These are phyloP conservation scores for Camelus dromedarius DNA, from an alignment of 2,113 vertebrate species.

Conservation along the genomic window DNA sequence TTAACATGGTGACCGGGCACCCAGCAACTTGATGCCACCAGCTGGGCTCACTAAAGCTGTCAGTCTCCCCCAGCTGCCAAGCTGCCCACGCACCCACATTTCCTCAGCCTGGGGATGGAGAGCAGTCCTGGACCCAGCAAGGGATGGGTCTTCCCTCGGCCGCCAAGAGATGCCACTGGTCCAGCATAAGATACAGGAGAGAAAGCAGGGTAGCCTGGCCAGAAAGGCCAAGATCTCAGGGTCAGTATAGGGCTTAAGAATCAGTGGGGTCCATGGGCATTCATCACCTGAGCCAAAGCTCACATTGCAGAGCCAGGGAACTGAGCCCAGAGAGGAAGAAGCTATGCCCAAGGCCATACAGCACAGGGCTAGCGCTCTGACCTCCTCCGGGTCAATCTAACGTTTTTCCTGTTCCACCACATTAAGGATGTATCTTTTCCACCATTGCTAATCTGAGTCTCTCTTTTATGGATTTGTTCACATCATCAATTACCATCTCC, in stretches of 20 bases:
- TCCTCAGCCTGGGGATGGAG: constrained; percentile 75
- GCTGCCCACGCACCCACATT: constrained; percentile 81
- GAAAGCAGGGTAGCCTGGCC: background rate
- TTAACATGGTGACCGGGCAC: constrained; percentile 94
- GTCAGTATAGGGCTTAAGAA: background rate
- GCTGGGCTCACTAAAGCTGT: constrained; percentile 89
- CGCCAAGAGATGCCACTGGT: background rate
- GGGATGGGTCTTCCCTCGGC: background rate
- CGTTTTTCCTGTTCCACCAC: background rate
- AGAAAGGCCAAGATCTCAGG: background rate
- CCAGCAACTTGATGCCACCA: constrained; percentile 92
- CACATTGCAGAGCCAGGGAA: background rate
- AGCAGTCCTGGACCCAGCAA: constrained; percentile 75
- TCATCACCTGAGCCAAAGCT: background rate
- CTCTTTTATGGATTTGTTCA: background rate
- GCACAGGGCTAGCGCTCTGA: background rate
- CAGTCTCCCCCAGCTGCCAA: constrained; percentile 88
- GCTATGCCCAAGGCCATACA: background rate
- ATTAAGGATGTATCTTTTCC: background rate
- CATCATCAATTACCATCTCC: background rate
- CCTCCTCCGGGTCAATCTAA: background rate
- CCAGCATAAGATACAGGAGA: background rate
- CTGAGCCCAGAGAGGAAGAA: background rate
- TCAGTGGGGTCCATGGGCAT: too few species aligned
- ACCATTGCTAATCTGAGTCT: background rate